Conservation (phyloP, 2,888 invertebrate species). For the Drosophila fungiperda region DNA sequence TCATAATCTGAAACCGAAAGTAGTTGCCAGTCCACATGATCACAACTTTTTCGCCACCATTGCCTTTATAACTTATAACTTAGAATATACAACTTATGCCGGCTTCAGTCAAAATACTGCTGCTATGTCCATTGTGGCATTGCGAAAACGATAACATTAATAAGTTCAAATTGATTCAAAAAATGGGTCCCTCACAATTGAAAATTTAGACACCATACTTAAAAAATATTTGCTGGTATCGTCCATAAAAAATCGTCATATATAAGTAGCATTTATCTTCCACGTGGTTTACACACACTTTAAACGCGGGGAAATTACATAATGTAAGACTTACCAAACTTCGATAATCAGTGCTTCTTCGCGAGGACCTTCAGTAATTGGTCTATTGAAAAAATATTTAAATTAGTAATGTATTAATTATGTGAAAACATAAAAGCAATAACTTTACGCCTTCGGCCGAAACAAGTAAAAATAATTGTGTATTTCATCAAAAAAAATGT, state of each 20-base stretch:
- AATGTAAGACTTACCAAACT: constrained; percentile 87
- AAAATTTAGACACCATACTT: too few relatives aligned
- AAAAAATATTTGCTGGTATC: too few relatives aligned
- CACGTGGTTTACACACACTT: neutral
- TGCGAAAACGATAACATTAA: too few relatives aligned
- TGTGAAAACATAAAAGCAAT: neutral
- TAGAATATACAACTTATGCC: neutral
- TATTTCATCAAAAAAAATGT: neutral
- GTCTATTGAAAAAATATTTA: constrained; percentile 78
- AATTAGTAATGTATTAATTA: neutral
- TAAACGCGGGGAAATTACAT: neutral
- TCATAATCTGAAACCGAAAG: neutral
- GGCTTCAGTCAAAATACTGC: neutral
- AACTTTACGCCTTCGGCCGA: neutral
- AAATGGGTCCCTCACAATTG: too few relatives aligned
- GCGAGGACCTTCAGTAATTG: constrained; percentile 89
- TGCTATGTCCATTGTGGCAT: neutral
- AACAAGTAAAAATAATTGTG: neutral
- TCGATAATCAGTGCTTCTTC: constrained; percentile 92
- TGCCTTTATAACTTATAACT: neutral
- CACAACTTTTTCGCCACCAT: neutral
- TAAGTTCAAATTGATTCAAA: too few relatives aligned
- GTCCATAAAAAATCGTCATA: neutral
- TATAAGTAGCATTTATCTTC: neutral
- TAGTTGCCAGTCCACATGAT: neutral